Evolutionary conservation across 2,113 vertebrate genomes (phyloP).

Genomic region (Oreochromis spilurus): DNA sequence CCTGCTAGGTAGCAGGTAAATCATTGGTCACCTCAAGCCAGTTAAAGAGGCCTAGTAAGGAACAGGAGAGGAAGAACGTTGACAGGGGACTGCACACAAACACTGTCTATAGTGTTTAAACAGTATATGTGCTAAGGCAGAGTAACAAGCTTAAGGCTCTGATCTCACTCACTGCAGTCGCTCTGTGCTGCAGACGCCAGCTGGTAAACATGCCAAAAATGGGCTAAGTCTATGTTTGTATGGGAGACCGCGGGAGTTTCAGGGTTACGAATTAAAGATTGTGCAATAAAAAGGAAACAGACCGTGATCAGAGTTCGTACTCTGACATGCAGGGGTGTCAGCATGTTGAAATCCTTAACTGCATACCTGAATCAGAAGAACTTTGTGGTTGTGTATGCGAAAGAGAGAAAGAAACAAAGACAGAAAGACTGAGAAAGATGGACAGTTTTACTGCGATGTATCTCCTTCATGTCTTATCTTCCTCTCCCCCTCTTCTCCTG

Average conservation of each 20-base stretch:
- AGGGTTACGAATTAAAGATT: background rate
- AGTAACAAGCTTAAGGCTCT: conserved; percentile 57
- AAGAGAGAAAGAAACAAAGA: conserved; percentile 34
- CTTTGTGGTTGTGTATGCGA: background rate
- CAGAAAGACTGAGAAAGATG: conserved; percentile 67
- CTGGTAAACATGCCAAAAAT: conserved; percentile 60
- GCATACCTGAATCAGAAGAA: background rate
- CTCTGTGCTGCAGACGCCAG: conserved; percentile 59
- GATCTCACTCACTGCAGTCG: conserved; percentile 50
- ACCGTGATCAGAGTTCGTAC: background rate
- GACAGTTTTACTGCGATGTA: conserved; percentile 84
- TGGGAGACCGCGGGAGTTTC: background rate
- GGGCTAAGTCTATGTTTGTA: conserved; percentile 46
- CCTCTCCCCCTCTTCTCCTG: conserved; percentile 64
- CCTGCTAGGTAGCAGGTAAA: conserved; percentile 86
- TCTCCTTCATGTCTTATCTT: conserved; percentile 92
- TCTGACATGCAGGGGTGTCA: background rate
- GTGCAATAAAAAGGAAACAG: conserved; percentile 41
- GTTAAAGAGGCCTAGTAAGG: conserved; percentile 90
- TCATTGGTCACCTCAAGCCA: conserved; percentile 93
- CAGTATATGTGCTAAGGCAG: conserved; percentile 49
- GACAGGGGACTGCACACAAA: conserved; percentile 63
- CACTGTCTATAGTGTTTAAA: conserved; percentile 62
- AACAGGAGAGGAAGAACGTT: conserved; percentile 87
- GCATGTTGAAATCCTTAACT: conserved; percentile 5